Base-by-base conservation (phyloP, 2,888 invertebrate species). In the Tetrapedia diversipes region DNA sequence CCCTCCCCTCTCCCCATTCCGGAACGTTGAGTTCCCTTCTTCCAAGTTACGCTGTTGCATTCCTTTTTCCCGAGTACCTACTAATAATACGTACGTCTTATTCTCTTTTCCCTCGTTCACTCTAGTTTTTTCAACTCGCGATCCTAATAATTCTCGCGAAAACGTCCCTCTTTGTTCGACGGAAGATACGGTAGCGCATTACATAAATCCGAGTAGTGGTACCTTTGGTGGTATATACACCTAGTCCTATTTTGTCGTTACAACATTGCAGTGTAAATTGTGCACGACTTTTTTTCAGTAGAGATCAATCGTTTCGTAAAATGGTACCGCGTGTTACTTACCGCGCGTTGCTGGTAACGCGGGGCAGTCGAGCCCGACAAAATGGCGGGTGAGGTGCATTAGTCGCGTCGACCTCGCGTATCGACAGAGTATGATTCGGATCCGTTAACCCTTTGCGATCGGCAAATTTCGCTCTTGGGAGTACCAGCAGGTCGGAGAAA, bases 131-230 rank as follows among this genome's bases (percentile, higher is more conserved):
- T 47, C 32, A 43, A 64, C 57, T 24, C 45, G 56, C 64, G 68
- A 76, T 74, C 73, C 74, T 69, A n/a, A 59, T 64, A 67, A 77
- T 81, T 75, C 53, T 67, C 72, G 72, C 71, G 72, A 72, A 69
- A 22, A 70, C 10, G 70, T 54, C 73, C 73, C 67, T 74, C 59
- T 80, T 51, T 67, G 69, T 81, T 72, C 78, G 51, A 69, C 73
- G 74, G 77, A n/a, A n/a, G 76, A 82, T 75, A 79, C 82, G 72
- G 74, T 80, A 74, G 78, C 72, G 72, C 72, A 75, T 82, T 65
- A 73, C 56, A 70, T 75, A 80, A 63, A 73, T 39, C 49, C 64
- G 70, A 70, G 68, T 77, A 82, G 73, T 65, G 80, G 74, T 77
- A 61, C 60, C 67, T 73, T 74, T 75, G 79, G 64, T 79, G n/a